Base-by-base conservation (phyloP, 1,140 invertebrate genomes). In the Bathynomus jamesi region DNA sequence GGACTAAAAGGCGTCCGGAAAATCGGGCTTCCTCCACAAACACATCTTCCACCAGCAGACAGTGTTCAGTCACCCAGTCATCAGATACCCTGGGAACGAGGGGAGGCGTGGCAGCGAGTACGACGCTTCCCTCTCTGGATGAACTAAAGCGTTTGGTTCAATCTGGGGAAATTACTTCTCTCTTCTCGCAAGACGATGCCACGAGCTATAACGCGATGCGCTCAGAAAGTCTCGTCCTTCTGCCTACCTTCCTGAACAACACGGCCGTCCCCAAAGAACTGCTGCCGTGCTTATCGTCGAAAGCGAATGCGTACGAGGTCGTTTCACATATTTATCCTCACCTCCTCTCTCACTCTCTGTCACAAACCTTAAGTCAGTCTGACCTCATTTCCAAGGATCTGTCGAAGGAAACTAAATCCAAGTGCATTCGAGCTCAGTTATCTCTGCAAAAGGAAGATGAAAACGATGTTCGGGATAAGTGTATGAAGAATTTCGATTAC, bases 161-260 rank as follows among this genome's bases (percentile, higher is more conserved):
- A 62, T 73, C 72, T 3, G 78, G 78, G 5, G 76, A 78, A 17
- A 70, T 78, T 25, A 69, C 72, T 3, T 73, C 69, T 21, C 29
- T 78, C 25, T 65, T 78, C 2, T 74, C 72, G 0, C 69, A 71
- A 4, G 73, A 76, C 3, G 71, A 77, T 27, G 62, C 65, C 25
- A 73, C 69, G 11, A 72, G 73, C 21, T n/a, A n/a, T n/a, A 76
- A 76, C 32, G 70, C 32, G 27, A 75, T 79, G 62, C 83, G 89
- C n/a, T 93, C 88, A 76, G 90, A 87, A 75, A 93, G 91, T 11
- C 82, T 94, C 71, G 87, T 94, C 5, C 90, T 89, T 78, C 81
- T 94, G 53, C 92, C 92, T 0, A 94, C 92, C 0, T 94, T 89
- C 76, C 86, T 94, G 32, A 87, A 64, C 86, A 60, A 89, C 90